Conservation (phyloP, 2,888 invertebrate genomes). For the Neelides folsomi region DNA sequence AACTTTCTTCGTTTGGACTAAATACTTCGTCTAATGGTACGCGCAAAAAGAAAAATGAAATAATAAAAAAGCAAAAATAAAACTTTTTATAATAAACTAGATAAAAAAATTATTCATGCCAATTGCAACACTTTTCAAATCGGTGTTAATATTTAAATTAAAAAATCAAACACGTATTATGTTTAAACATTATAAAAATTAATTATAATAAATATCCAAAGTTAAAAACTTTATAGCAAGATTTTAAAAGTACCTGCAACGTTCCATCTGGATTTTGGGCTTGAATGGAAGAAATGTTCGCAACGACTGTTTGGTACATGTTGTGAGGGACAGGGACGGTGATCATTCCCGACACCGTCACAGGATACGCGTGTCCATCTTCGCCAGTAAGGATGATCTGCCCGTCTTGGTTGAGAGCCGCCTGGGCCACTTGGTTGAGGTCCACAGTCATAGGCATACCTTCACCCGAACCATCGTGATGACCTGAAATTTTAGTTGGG, state of each 20-base stretch:
- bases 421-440: conserved; percentile 76
- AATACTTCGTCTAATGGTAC: conserved; percentile 10
- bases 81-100: not conserved
- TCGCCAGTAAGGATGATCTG: conserved; percentile 90
- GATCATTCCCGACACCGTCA: conserved; percentile 83
- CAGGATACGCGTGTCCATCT: conserved; percentile 75
- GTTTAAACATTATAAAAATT: no score
- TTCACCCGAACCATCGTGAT: conserved; percentile 48
- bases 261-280: conserved; percentile 36
- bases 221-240: no score
- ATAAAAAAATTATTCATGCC: not conserved
- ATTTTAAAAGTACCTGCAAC: conserved; percentile 27
- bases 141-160: no score
- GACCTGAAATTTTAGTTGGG: conserved; percentile 53
- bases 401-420: conserved; percentile 78
- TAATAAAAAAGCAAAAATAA: not conserved
- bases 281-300: conserved; percentile 67
- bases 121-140: no score
- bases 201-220: no score
- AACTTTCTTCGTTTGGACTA: conserved; percentile 15
- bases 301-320: conserved; percentile 93
- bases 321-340: conserved; percentile 88
- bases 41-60: conserved; percentile 3
- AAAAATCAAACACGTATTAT: no score
- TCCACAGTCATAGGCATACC: conserved; percentile 57